Percentiles rank a stretch among this genome's conserved stretches.
phyloP scores from a whole-genome alignment of 2,797 vertebrate species.

The Ambastaia sidthimunki region DNA sequence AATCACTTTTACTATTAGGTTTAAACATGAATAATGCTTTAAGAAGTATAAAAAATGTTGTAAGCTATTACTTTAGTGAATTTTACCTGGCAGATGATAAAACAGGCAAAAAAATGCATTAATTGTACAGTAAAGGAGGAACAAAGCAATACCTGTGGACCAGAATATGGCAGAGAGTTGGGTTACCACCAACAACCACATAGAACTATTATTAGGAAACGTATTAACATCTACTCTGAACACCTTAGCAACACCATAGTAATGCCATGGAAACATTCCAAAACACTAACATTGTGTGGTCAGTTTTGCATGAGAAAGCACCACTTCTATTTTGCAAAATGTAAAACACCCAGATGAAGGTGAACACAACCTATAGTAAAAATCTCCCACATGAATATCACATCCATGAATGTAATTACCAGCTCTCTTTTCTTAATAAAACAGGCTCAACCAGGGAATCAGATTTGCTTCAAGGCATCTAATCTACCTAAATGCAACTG shows the following conservation, averaged over 20 bases:
- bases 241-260: neutral
- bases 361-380: neutral
- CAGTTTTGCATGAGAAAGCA: constrained; percentile 1
- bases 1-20: neutral
- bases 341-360: neutral
- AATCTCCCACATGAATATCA: constrained; percentile 7
- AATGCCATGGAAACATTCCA: neutral
- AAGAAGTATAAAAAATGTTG: neutral
- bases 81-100: too few relatives aligned
- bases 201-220: neutral
- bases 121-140: neutral
- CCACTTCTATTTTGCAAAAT: neutral
- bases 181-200: neutral
- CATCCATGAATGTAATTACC: constrained; percentile 5
- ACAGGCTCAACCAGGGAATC: neutral
- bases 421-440: neutral
- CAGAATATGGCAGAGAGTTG: neutral
- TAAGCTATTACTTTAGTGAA: too few relatives aligned
- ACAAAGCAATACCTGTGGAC: too few relatives aligned
- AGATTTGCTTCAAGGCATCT: constrained; percentile 16
- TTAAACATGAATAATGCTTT: neutral
- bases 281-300: neutral
- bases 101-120: neutral
- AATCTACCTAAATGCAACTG: constrained; percentile 27
- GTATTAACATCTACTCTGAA: neutral